These are phyloP conservation scores for Idaea biselata DNA, from an alignment of 2,888 invertebrate genomes.

Conservation along the genomic window DNA sequence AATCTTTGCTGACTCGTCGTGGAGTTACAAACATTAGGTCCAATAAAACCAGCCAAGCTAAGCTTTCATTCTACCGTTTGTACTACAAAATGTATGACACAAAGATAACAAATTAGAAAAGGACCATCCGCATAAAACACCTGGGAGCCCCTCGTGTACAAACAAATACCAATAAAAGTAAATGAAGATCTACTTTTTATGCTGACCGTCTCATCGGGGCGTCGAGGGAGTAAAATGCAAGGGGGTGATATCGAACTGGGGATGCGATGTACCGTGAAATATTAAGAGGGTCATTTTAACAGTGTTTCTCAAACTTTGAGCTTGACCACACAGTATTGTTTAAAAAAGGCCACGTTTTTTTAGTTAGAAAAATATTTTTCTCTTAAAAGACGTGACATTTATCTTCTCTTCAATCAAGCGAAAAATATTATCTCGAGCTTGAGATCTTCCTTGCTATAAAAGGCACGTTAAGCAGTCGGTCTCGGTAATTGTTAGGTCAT, in stretches of 20 bases:
- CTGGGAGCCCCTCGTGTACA: background rate
- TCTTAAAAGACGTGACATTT: no score
- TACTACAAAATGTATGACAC: background rate
- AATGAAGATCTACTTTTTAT: slow-evolving; percentile 10
- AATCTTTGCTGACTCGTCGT: no score
- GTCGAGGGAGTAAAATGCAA: slow-evolving; percentile 29
- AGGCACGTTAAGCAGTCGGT: no score
- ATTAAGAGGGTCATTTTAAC: slow-evolving; percentile 57
- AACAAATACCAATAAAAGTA: slow-evolving; percentile 1
- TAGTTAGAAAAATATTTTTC: no score
- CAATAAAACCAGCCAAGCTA: no score
- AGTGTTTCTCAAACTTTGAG: slow-evolving; percentile 49
- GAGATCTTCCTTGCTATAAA: no score
- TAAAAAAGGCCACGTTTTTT: slow-evolving; percentile 2
- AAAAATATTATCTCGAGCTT: no score
- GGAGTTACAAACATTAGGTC: no score
- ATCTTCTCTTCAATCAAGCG: no score
- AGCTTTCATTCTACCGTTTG: background rate
- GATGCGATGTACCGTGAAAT: slow-evolving; percentile 60
- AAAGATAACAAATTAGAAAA: background rate
- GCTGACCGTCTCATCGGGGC: slow-evolving; percentile 12
- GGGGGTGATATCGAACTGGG: slow-evolving; percentile 34
- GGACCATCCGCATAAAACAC: background rate
- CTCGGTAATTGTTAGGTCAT: no score
- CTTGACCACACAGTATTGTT: background rate